Percentiles rank a stretch among this genome's conserved stretches.
Evolutionary conservation across 2,797 vertebrate species (phyloP).

Genomic region (Chiloscyllium punctatum): DNA sequence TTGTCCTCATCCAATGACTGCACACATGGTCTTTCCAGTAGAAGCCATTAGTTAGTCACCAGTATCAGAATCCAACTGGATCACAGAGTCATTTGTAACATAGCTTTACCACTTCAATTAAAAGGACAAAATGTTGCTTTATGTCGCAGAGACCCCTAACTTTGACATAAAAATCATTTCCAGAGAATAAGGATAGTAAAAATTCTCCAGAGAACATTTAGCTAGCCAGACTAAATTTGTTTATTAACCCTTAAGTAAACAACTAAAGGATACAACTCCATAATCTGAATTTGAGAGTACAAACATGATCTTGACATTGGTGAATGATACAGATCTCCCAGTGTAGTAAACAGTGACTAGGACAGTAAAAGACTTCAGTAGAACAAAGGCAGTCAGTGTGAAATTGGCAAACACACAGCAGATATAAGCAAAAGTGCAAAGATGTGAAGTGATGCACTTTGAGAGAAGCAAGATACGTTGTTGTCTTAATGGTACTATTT

Average conservation of each 20-base stretch:
- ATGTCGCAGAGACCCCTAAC: not conserved
- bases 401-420: not conserved
- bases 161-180: not conserved
- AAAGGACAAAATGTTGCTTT: not conserved
- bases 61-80: not conserved
- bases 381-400: not conserved
- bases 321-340: not conserved
- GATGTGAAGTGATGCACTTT: not conserved
- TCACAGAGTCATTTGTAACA: not conserved
- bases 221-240: not conserved
- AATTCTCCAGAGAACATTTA: not conserved
- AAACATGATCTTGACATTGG: not conserved
- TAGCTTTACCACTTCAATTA: not conserved
- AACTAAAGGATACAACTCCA: no score
- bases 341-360: not conserved
- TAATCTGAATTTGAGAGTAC: not conserved
- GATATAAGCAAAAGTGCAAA: not conserved
- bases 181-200: not conserved
- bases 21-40: not conserved
- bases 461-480: not conserved
- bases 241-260: not conserved
- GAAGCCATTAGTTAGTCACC: not conserved
- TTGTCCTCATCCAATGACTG: not conserved
- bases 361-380: not conserved
- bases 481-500: no score